Conservation (phyloP, 92 coral and sea anemone genomes). For the Siderastrea siderea region DNA sequence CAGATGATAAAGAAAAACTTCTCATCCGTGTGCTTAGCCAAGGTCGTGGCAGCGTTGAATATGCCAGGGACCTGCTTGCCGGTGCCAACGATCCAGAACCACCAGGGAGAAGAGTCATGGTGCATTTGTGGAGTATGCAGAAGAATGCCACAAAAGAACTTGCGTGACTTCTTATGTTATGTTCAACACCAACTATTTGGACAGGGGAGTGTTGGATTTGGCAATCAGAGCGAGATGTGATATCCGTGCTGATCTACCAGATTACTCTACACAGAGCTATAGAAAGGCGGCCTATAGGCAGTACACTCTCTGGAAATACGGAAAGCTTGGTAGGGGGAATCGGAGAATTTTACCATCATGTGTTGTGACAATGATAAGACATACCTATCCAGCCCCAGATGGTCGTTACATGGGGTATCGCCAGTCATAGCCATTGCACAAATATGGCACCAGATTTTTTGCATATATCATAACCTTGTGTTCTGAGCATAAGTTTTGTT, state of each 20-base stretch:
- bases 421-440: neutral
- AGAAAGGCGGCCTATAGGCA: conserved; percentile 68
- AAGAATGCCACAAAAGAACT: too few relatives aligned
- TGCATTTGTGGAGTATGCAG: too few relatives aligned
- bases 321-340: conserved; percentile 50
- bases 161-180: too few relatives aligned
- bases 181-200: too few relatives aligned
- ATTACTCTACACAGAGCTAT: neutral
- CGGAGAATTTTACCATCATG: conserved; percentile 52
- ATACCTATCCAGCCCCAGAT: conserved; percentile 61
- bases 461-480: too few relatives aligned
- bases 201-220: too few relatives aligned
- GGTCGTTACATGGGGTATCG: conserved; percentile 74
- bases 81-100: too few relatives aligned
- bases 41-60: neutral
- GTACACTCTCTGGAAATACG: conserved; percentile 19
- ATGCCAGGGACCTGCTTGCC: conserved; percentile 19
- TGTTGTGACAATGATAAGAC: conserved; percentile 1
- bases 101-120: too few relatives aligned
- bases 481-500: too few relatives aligned
- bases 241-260: neutral
- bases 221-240: too few relatives aligned
- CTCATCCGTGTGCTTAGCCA: too few relatives aligned
- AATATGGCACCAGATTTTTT: neutral
- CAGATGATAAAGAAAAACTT: too few relatives aligned